These are phyloP conservation scores for Drosophila elegans DNA, from an alignment of 1,140 invertebrate species.

Conservation along the genomic window DNA sequence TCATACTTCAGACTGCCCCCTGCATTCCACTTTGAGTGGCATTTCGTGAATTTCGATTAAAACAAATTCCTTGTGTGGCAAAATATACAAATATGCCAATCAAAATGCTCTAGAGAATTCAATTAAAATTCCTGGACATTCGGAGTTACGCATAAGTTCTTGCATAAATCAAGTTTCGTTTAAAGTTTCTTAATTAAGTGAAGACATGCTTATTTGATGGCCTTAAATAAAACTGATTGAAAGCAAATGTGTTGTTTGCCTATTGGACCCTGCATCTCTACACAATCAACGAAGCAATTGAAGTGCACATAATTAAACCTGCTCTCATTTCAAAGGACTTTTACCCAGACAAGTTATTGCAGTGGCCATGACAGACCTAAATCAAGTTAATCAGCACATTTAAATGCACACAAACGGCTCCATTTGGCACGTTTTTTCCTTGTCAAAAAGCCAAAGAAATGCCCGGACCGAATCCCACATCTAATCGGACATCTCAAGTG, in stretches of 20 bases:
- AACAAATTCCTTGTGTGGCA: conserved; percentile 21
- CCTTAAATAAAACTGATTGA: not conserved
- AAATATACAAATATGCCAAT: conserved; percentile 24
- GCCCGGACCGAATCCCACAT: conserved; percentile 6
- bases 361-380: conserved; percentile 31
- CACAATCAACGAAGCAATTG: conserved; percentile 40
- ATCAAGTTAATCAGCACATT: conserved; percentile 69
- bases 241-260: conserved; percentile 8
- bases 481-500: conserved; percentile 31
- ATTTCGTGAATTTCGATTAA: conserved; percentile 13
- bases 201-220: not conserved
- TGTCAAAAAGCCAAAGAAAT: conserved; percentile 16
- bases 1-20: conserved; percentile 12
- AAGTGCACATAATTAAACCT: conserved; percentile 41
- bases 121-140: conserved; percentile 9
- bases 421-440: conserved; percentile 17
- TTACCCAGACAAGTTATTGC: conserved; percentile 10
- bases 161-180: no score
- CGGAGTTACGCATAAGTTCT: not conserved
- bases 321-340: conserved; percentile 36
- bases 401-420: conserved; percentile 53
- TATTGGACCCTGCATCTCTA: conserved; percentile 31
- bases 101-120: not conserved
- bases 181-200: not conserved
- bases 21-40: not conserved